Evolutionary conservation across 1,140 invertebrate genomes (phyloP).

Genomic region (Zaprionus gabonicus): DNA sequence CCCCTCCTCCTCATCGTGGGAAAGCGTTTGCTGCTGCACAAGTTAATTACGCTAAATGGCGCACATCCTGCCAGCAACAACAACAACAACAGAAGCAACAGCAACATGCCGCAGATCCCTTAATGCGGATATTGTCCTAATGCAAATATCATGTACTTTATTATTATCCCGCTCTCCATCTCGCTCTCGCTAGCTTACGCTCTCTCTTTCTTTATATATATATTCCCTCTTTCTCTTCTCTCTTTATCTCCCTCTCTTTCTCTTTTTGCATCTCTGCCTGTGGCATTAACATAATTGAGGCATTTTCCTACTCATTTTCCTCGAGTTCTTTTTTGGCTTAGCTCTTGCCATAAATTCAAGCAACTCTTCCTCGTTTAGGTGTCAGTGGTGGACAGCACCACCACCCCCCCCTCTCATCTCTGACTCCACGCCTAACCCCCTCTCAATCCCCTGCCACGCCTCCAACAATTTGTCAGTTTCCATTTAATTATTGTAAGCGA

Average conservation of each 20-base stretch:
- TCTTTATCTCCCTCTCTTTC: not conserved
- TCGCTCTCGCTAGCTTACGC: not conserved
- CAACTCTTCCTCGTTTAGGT: not conserved
- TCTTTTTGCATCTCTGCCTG: not conserved
- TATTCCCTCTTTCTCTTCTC: not conserved
- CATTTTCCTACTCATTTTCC: slow-evolving; percentile 47
- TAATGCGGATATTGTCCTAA: slow-evolving; percentile 56
- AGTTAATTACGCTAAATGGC: slow-evolving; percentile 69
- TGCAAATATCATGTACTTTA: slow-evolving; percentile 63
- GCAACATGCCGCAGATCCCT: slow-evolving; percentile 32
- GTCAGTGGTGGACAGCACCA: not conserved
- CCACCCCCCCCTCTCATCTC: not conserved
- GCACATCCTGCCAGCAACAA: slow-evolving; percentile 14
- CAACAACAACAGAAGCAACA: too few species aligned
- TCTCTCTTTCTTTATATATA: not conserved
- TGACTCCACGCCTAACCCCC: not conserved
- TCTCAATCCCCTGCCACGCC: not conserved
- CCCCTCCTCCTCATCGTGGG: slow-evolving; percentile 5
- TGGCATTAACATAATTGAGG: slow-evolving; percentile 62
- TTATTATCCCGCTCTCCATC: slow-evolving; percentile 20
- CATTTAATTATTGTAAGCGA: slow-evolving; percentile 24
- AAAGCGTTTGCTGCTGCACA: slow-evolving; percentile 51
- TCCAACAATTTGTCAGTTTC: slow-evolving; percentile 8
- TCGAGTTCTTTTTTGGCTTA: slow-evolving; percentile 1
- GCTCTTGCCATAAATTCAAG: slow-evolving; percentile 34